Conservation (phyloP, 1,140 invertebrate species). For the Cherax quadricarinatus region DNA sequence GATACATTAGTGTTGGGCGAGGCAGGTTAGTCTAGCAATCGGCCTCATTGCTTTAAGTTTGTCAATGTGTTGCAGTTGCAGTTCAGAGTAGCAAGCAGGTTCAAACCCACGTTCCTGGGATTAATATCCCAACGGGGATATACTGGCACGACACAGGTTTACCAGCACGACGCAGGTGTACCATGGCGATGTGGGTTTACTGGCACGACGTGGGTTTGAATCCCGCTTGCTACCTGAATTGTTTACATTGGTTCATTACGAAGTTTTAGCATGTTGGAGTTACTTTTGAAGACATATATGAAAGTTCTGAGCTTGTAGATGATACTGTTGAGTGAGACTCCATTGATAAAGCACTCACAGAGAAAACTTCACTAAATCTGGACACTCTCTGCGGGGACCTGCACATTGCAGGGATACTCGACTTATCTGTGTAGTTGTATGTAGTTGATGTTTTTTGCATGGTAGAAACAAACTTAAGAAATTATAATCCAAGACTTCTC, state of each 20-base stretch:
- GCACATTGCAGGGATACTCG: background rate
- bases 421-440: conserved; percentile 5
- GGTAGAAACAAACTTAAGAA: background rate
- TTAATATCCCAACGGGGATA: no score
- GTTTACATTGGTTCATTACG: no score
- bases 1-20: background rate
- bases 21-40: background rate
- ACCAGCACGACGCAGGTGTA: no score
- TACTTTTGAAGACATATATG: background rate
- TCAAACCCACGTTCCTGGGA: no score
- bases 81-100: no score
- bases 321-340: conserved; percentile 43
- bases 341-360: conserved; percentile 22
- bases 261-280: no score
- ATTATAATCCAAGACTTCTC: conserved; percentile 64
- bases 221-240: no score
- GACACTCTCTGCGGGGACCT: conserved; percentile 16
- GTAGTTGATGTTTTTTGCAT: conserved; percentile 4
- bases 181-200: no score
- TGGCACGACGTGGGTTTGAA: no score
- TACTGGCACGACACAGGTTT: no score
- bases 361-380: conserved; percentile 36
- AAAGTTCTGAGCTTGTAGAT: background rate
- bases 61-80: background rate
- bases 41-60: background rate